These are phyloP conservation scores for Ploceus nigricollis DNA, from an alignment of 2,113 vertebrate species.

Conservation along the genomic window DNA sequence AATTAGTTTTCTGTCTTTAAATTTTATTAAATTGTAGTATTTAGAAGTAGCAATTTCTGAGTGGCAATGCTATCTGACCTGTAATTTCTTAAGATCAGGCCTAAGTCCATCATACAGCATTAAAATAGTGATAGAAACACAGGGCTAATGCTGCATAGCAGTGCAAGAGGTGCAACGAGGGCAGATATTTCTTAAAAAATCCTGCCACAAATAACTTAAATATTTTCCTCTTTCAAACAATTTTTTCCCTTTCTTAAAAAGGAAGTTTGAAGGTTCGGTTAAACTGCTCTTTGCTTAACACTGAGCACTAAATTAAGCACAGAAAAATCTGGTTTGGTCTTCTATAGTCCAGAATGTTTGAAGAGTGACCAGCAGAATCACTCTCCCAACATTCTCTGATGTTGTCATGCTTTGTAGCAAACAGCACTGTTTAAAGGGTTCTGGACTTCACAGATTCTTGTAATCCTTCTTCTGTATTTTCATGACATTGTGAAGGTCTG, in stretches of 20 bases:
- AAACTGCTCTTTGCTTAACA: background rate
- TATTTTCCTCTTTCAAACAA: background rate
- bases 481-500: background rate
- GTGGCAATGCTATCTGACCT: background rate
- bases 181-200: background rate
- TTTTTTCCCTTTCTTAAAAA: background rate
- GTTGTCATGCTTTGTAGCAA: background rate
- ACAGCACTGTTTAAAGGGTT: background rate
- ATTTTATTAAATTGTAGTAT: background rate
- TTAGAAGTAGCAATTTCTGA: background rate
- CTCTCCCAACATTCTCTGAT: background rate
- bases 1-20: background rate
- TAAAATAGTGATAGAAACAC: background rate
- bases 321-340: background rate
- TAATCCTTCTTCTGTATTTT: background rate
- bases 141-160: background rate
- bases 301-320: background rate
- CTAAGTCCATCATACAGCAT: background rate
- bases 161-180: accelerated
- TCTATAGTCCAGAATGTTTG: background rate
- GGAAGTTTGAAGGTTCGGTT: background rate
- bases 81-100: background rate
- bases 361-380: background rate
- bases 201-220: background rate
- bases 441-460: background rate